These are phyloP conservation scores for Tiliacea aurago DNA, from an alignment of 2,888 invertebrate species.

Conservation along the genomic window DNA sequence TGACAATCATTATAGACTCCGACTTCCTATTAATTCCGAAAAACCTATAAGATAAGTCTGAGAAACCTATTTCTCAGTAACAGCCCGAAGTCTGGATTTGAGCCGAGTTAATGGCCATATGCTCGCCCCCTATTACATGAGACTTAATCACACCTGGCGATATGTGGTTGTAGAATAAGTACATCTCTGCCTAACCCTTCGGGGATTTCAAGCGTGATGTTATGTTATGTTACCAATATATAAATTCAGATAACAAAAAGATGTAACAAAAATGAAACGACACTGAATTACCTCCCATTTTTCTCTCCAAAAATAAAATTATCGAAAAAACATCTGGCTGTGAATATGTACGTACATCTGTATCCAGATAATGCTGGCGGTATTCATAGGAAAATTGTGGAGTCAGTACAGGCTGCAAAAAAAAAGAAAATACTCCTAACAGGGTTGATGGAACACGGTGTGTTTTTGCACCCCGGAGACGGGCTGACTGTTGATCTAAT, in stretches of 20 bases:
- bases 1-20: neutral
- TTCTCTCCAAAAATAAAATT: slow-evolving; percentile 17
- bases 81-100: neutral
- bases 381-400: slow-evolving; percentile 72
- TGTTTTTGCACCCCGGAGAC: slow-evolving; percentile 73
- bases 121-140: neutral
- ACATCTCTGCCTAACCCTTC: too few relatives aligned
- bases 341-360: slow-evolving; percentile 60
- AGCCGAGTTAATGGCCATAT: neutral
- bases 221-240: neutral
- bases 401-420: slow-evolving; percentile 72
- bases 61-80: neutral
- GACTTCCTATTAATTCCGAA: neutral
- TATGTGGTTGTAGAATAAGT: neutral
- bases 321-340: slow-evolving; percentile 22
- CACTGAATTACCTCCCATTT: slow-evolving; percentile 13
- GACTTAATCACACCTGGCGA: neutral
- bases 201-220: neutral
- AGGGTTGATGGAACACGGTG: slow-evolving; percentile 75
- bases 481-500: slow-evolving; percentile 77
- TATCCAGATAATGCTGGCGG: slow-evolving; percentile 64
- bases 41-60: neutral
- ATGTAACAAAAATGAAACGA: slow-evolving; percentile 6
- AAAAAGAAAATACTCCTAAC: slow-evolving; percentile 77
- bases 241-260: neutral